Evolutionary conservation across 2,113 vertebrate genomes (phyloP).

Genomic region (Syrmaticus mikado): DNA sequence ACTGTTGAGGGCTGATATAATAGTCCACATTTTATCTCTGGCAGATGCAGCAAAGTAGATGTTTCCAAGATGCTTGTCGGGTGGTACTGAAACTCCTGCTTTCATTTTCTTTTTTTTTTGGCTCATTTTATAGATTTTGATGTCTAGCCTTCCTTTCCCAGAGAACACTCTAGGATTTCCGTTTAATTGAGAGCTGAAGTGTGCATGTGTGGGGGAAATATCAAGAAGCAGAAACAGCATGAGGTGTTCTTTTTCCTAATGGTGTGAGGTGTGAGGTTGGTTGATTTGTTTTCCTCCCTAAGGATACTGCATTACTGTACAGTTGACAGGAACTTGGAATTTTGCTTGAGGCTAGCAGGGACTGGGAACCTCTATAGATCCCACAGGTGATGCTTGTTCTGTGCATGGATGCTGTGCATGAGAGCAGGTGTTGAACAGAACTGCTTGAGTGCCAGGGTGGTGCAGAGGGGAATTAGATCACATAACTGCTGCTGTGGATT

Average conservation of each 20-base stretch:
- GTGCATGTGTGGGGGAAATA: not conserved
- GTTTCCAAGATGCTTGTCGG: conserved; percentile 17
- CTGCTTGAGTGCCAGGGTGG: not conserved
- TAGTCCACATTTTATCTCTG: not conserved
- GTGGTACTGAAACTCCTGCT: not conserved
- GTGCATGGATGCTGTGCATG: not conserved
- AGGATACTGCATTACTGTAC: not conserved
- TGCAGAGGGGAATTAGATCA: not conserved
- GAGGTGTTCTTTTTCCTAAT: not conserved
- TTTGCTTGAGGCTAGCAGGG: not conserved
- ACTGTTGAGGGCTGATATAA: not conserved
- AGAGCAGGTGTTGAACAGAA: not conserved
- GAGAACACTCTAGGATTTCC: not conserved
- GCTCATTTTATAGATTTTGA: not conserved
- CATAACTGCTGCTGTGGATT: not conserved
- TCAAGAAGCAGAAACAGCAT: not conserved
- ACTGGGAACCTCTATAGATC: not conserved
- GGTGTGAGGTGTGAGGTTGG: not conserved
- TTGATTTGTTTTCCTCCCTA: not conserved
- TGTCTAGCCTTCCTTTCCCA: not conserved
- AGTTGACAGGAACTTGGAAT: not conserved
- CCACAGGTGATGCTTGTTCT: not conserved
- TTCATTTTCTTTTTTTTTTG: not conserved
- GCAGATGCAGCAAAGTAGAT: conserved; percentile 19
- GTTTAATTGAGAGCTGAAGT: not conserved